Base-by-base conservation (phyloP, 1,140 invertebrate species). In the Leptinotarsa defecta region DNA sequence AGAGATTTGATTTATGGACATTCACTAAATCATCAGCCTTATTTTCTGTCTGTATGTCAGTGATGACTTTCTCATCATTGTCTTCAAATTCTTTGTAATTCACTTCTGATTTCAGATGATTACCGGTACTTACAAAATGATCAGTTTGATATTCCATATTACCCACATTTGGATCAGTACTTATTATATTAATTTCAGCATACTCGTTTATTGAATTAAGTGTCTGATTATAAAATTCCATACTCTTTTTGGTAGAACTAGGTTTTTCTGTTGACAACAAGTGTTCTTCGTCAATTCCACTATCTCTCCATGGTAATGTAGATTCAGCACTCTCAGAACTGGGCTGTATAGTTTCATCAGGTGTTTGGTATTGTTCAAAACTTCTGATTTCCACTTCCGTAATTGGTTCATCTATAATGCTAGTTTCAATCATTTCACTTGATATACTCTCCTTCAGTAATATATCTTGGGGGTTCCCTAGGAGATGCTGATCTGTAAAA, bases 371-470 rank as follows among this genome's bases (percentile, higher is more conserved):
- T 17, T 17, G n/a, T 57, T 57, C 52, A 19, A 57, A 57, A 57
- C 15, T 17, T 17, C 52, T 19, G n/a, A 17, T 17, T 57, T 57
- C 52, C 52, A 57, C n/a, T 19, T 57, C 52, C 52, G n/a, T 57
- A 15, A 57, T 57, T n/a, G 52, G 52, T 57, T 57, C 52, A 57
- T 57, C 52, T 17, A 57, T 57, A 57, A 57, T 57, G 52, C 52
- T 57, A 15, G 52, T 57, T 57, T 57, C 52, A 57, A 57, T 57
- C 52, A 57, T 17, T 57, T 57, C 52, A 5, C 4, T 57, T 57
- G 52, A 57, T 19, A 57, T 8, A 57, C n/a, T 57, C 52, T 57
- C 15, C 52, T 57, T 57, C n/a, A 19, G 52, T 57, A 19, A 19
- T n/a, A 11, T 43, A 43, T 43, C 34, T 43, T 43, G 8, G 0